Evolutionary conservation across 2,113 vertebrate species (phyloP), one percentile per base, ranked within the genome.

Genomic region (Varanus komodoensis): DNA sequence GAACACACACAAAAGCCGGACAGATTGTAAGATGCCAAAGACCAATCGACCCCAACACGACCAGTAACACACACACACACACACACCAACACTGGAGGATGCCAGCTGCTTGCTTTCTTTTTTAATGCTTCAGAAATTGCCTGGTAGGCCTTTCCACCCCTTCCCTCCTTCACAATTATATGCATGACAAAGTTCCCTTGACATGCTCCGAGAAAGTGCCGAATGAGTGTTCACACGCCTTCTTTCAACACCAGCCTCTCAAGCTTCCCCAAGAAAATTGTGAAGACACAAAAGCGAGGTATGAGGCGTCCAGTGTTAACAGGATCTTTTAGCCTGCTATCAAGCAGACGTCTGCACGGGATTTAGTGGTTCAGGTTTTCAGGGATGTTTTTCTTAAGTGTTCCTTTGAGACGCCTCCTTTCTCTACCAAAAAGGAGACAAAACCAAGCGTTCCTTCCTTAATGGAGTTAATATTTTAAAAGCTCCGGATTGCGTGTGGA

Each of bases 121-220:
- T 52, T 38, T 29, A 38, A 82, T 87, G 84, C 87, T 90, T 78
- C 82, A 92, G 87, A 90, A 94, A 87, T 84, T 93, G 85, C 82
- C 91, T 91, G n/a, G n/a, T 87, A 94, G 87, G 87, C 25, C 75
- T 90, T 89, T 92, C 88, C n/a, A 90, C 57, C 93, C 71, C 23
- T 29, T 82, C 1, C 0, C 86, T 93, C 86, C 82, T 80, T 92
- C 93, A 90, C 15, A 52, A 94, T 89, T 91, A 87, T 8, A 91
- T 23, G 82, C 86, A 91, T 87, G 86, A 92, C 87, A 87, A 87
- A 69, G 85, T 84, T 50, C 91, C 89, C 87, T 84, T 94, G 93
- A 93, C 68, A 6, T 67, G 9, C 83, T 84, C 84, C 90, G 84
- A 89, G 25, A 87, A 91, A 84, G 54, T 90, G 93, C 79, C 88